A percentile compares a stretch with the other conserved stretches of the same genome.
phyloP scores from a whole-genome alignment of 2,113 vertebrate species.

The Herpetotheres cachinnans region DNA sequence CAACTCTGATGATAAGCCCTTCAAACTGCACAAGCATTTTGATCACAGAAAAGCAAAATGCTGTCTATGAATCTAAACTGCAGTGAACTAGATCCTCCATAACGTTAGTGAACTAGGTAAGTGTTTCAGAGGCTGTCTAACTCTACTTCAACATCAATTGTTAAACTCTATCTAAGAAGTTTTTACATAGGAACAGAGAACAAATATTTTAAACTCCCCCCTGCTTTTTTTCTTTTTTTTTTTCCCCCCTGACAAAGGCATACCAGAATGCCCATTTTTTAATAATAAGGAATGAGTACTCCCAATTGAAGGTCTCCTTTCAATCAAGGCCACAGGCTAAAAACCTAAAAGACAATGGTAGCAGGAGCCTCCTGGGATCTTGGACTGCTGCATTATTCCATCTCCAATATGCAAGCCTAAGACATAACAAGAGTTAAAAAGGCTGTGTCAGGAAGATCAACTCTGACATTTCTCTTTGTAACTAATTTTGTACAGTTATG shows the following conservation, averaged over 20 bases:
- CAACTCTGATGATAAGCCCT: constrained; percentile 8
- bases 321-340: constrained; percentile 40
- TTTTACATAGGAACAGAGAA: constrained; percentile 8
- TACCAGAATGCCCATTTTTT: constrained; percentile 3
- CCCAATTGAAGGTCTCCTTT: constrained; percentile 21
- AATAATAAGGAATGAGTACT: not conserved
- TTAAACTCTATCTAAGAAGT: constrained; percentile 19
- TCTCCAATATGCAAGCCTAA: constrained; percentile 29
- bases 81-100: constrained; percentile 19
- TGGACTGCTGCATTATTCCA: constrained; percentile 55
- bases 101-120: not conserved
- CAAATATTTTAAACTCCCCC: constrained; percentile 38
- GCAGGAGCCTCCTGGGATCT: constrained; percentile 20
- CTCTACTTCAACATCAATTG: constrained; percentile 32
- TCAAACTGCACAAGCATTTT: constrained; percentile 27
- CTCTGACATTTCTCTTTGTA: constrained; percentile 57
- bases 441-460: constrained; percentile 29
- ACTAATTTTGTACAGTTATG: constrained; percentile 49
- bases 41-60: constrained; percentile 57
- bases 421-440: constrained; percentile 44
- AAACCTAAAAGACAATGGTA: constrained; percentile 44
- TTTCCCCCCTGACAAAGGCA: not conserved
- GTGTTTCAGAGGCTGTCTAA: constrained; percentile 56
- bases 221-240: not conserved
- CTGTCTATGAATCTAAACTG: constrained; percentile 11